These are phyloP conservation scores for Clusia tigrina DNA, from an alignment of 2,888 invertebrate species.

Conservation along the genomic window DNA sequence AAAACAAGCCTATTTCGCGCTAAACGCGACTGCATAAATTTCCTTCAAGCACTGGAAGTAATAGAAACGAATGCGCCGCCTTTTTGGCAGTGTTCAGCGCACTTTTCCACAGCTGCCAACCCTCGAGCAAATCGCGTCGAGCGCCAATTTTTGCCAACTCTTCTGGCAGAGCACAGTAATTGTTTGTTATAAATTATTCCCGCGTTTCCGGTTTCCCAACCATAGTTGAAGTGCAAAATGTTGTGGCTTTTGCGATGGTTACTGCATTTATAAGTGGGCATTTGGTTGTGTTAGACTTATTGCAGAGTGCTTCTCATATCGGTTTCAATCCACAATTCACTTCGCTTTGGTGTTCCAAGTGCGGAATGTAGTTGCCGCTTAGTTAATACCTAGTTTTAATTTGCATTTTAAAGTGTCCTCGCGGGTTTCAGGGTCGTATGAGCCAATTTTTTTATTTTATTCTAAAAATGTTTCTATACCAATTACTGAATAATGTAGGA, in stretches of 20 bases:
- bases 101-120: conserved; percentile 35
- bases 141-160: conserved; percentile 36
- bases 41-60: neutral
- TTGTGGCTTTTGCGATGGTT: neutral
- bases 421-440: too few relatives aligned
- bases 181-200: conserved; percentile 40
- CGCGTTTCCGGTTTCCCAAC: conserved; percentile 28
- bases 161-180: conserved; percentile 31
- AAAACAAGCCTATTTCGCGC: conserved; percentile 12
- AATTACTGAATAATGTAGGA: too few relatives aligned
- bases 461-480: too few relatives aligned
- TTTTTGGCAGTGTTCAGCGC: neutral
- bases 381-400: too few relatives aligned
- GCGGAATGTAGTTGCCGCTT: too few relatives aligned
- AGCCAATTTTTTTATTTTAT: too few relatives aligned
- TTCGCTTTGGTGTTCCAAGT: too few relatives aligned
- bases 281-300: too few relatives aligned
- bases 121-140: conserved; percentile 43
- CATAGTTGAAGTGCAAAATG: conserved; percentile 19
- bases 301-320: too few relatives aligned
- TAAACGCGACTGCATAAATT: conserved; percentile 4
- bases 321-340: too few relatives aligned
- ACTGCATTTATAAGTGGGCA: too few relatives aligned
- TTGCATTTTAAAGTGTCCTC: too few relatives aligned
- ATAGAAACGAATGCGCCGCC: neutral